A percentile compares a stretch with the other conserved stretches of the same genome.
phyloP scores from a whole-genome alignment of 2,113 vertebrate genomes.

The Columba janthina region DNA sequence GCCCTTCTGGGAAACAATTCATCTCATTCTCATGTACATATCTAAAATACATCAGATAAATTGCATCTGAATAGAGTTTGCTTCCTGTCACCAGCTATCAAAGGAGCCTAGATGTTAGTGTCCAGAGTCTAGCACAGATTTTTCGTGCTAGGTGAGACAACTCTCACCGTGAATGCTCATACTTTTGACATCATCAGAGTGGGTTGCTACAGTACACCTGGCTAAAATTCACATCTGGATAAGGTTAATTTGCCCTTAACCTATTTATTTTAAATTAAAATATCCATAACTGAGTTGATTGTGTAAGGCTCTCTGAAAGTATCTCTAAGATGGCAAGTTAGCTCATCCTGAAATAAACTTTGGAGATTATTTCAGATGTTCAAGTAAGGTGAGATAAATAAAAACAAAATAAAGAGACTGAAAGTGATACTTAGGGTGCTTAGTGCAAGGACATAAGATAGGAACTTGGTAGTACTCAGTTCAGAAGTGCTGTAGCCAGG shows the following conservation, averaged over 20 bases:
- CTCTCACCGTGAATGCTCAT: fast-evolving
- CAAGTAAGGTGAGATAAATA: neutral
- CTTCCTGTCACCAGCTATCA: neutral
- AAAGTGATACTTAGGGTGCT: neutral
- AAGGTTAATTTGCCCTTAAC: neutral
- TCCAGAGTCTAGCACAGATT: neutral
- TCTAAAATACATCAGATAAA: neutral
- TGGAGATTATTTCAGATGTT: neutral
- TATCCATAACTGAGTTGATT: neutral
- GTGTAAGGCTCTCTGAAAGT: neutral
- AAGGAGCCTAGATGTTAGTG: neutral
- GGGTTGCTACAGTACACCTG: neutral
- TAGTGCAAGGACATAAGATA: neutral
- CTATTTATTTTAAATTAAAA: neutral
- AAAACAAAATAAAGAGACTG: neutral
- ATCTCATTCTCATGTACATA: neutral
- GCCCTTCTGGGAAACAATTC: neutral
- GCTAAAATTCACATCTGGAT: neutral
- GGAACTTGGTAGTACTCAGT: neutral
- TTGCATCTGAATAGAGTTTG: neutral
- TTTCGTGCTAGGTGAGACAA: neutral
- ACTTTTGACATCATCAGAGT: neutral
- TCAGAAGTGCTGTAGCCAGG: neutral
- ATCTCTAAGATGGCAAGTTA: neutral
- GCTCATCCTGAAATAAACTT: neutral